Conservation (phyloP, 2,888 invertebrate genomes). For the Apodemia duryi region DNA sequence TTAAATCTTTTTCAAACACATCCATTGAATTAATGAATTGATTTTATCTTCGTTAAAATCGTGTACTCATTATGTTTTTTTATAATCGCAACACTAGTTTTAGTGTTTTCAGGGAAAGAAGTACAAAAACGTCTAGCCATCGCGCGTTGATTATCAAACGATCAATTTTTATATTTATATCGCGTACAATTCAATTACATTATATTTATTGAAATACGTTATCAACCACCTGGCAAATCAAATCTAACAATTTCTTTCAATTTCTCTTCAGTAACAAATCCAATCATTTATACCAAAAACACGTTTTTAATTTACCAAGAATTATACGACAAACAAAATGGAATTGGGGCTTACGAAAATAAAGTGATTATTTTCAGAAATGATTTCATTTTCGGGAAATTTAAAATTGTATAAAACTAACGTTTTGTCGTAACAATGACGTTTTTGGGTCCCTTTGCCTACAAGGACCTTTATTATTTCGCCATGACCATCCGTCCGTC, state of each 20-base stretch:
- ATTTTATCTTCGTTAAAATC: no score
- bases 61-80: no score
- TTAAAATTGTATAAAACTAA: not conserved
- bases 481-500: no score
- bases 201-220: not conserved
- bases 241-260: conserved; percentile 15
- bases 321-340: conserved; percentile 9
- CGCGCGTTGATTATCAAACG: no score
- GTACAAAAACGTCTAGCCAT: no score
- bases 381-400: not conserved
- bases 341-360: conserved; percentile 5
- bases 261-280: conserved; percentile 10
- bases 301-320: conserved; percentile 11
- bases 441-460: no score
- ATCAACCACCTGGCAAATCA: not conserved
- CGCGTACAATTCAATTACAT: not conserved
- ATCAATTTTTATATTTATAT: no score
- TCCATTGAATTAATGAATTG: no score
- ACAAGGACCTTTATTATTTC: no score
- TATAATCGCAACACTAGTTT: no score
- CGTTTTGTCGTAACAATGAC: not conserved
- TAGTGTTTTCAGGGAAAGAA: no score
- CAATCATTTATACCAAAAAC: conserved; percentile 5
- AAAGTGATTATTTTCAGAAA: conserved; percentile 7
- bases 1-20: no score